phyloP scores from a whole-genome alignment of 2,888 invertebrate species.

The Schizaphis graminum region DNA sequence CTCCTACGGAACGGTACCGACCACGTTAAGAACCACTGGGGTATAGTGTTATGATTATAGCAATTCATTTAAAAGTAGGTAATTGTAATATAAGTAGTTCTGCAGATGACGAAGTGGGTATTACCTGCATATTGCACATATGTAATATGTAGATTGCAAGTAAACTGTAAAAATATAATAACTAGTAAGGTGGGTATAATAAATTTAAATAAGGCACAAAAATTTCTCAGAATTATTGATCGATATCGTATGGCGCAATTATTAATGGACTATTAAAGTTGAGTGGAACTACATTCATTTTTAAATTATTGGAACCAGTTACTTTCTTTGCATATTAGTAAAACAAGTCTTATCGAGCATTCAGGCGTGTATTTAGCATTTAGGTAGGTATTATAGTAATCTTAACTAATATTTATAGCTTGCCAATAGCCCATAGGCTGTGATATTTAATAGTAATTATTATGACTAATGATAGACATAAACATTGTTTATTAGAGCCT shows the following conservation, averaged over 20 bases:
- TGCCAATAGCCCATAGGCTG: neutral
- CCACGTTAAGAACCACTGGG: too few species aligned
- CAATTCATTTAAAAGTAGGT: neutral
- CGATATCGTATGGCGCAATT: neutral
- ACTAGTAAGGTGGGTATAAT: neutral
- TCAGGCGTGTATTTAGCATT: neutral
- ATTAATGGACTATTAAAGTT: neutral
- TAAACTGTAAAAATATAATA: neutral
- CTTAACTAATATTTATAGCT: neutral
- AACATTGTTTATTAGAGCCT: neutral
- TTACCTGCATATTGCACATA: neutral
- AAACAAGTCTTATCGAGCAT: conserved; percentile 5
- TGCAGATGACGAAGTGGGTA: neutral
- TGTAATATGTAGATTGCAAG: neutral
- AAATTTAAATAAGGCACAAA: conserved; percentile 10
- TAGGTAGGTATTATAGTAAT: conserved; percentile 26
- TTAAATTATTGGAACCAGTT: conserved; percentile 33
- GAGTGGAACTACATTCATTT: neutral
- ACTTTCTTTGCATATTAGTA: conserved; percentile 16
- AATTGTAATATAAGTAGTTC: neutral
- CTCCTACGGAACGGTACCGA: too few species aligned
- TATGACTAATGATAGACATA: neutral
- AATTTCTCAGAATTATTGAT: conserved; percentile 14
- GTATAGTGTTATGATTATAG: neutral
- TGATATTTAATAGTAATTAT: neutral